phyloP scores from a whole-genome alignment of 2,797 vertebrate species.

The Peromyscus eremicus region DNA sequence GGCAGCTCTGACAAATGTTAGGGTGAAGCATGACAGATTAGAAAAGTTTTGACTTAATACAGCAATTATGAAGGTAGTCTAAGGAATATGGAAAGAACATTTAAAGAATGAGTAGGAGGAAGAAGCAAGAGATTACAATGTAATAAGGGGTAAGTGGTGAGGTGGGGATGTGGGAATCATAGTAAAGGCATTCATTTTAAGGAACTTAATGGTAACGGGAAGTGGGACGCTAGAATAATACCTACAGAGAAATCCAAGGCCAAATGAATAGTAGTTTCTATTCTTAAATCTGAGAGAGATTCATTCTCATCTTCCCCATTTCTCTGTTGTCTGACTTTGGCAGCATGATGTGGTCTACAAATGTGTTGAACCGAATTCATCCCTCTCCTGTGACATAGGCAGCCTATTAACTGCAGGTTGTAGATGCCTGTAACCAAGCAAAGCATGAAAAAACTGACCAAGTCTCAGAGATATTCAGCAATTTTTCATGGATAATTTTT shows the following conservation, averaged over 20 bases:
- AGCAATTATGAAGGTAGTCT: slow-evolving; percentile 16
- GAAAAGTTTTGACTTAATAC: background rate
- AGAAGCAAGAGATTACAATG: slow-evolving; percentile 3
- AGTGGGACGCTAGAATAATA: background rate
- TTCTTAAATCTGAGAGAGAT: background rate
- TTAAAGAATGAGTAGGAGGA: background rate
- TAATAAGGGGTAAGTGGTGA: slow-evolving; percentile 46
- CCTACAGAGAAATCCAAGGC: slow-evolving; percentile 31
- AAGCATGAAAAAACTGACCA: background rate
- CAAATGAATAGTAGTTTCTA: background rate
- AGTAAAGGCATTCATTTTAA: slow-evolving; percentile 45
- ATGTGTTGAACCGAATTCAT: background rate
- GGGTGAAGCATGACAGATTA: background rate
- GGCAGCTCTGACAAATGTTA: slow-evolving; percentile 10
- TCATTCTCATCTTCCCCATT: background rate
- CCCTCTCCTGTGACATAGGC: background rate
- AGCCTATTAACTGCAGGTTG: background rate
- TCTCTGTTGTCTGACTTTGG: background rate
- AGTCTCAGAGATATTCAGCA: slow-evolving; percentile 17
- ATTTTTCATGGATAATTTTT: background rate
- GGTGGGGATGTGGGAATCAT: slow-evolving; percentile 9
- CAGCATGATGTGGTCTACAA: background rate
- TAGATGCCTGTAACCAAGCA: background rate
- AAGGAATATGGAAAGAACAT: background rate
- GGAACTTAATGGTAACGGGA: slow-evolving; percentile 44